Evolutionary conservation across 2,113 vertebrate species (phyloP).

Genomic region (Merops nubicus): DNA sequence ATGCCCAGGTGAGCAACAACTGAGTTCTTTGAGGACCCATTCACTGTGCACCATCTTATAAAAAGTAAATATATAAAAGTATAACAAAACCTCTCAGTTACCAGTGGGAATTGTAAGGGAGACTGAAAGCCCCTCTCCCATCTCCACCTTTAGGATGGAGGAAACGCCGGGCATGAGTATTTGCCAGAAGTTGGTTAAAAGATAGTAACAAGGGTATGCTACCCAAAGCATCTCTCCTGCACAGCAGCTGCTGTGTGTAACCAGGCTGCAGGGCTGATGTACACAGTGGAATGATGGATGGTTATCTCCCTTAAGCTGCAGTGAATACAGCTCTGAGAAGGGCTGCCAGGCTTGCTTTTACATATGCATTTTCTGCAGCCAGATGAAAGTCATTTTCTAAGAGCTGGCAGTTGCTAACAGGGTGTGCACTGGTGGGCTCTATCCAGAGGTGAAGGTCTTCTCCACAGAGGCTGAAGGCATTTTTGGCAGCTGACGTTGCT

Average conservation of each 20-base stretch:
- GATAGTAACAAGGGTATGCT: background rate
- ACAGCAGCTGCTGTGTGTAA: background rate
- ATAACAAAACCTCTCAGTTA: background rate
- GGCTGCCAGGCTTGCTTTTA: conserved; percentile 10
- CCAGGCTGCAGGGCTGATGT: background rate
- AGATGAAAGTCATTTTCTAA: conserved; percentile 58
- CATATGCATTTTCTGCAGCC: background rate
- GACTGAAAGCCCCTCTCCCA: background rate
- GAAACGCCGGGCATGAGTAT: background rate
- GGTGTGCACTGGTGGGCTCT: background rate
- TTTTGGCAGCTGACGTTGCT: conserved; percentile 38
- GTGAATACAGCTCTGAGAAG: background rate
- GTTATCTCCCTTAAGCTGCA: conserved; percentile 15
- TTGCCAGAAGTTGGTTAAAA: background rate
- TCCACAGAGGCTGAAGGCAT: background rate
- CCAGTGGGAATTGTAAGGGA: background rate
- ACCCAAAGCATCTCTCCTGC: background rate
- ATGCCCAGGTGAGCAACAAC: background rate
- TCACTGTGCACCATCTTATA: background rate
- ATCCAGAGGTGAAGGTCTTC: conserved; percentile 54
- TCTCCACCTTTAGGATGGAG: background rate
- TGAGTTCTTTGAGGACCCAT: background rate
- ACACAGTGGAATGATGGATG: background rate
- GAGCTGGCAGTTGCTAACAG: conserved; percentile 40
- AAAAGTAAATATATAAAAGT: background rate